Evolutionary conservation across 2,113 vertebrate species (phyloP).

Genomic region (Marmota monax): DNA sequence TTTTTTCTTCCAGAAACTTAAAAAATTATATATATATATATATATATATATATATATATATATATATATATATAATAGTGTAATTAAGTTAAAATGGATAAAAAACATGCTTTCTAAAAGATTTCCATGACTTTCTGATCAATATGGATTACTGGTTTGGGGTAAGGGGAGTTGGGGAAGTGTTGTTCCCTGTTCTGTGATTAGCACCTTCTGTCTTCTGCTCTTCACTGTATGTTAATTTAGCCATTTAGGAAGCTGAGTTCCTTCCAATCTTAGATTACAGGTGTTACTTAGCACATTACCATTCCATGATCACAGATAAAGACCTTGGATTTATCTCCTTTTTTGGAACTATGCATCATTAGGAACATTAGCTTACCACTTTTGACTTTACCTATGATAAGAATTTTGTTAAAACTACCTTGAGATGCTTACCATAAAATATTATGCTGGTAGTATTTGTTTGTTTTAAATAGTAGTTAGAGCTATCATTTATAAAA

Average conservation of each 20-base stretch:
- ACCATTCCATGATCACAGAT: not conserved
- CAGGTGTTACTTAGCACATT: not conserved
- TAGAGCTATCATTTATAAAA: not conserved
- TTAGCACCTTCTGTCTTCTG: not conserved
- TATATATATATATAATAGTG: not conserved
- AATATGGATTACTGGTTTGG: not conserved
- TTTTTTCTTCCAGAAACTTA: not conserved
- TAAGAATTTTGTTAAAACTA: constrained; percentile 1
- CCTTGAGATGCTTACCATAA: not conserved
- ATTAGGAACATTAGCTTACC: not conserved
- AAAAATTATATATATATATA: no score
- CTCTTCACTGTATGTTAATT: not conserved
- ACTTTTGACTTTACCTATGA: constrained; percentile 5
- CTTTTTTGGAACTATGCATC: not conserved
- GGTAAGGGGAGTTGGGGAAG: not conserved
- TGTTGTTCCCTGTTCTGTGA: not conserved
- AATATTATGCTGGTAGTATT: not conserved
- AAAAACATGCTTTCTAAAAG: not conserved
- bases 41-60: not conserved
- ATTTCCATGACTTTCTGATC: not conserved
- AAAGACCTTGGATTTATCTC: not conserved
- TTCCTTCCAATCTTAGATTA: not conserved
- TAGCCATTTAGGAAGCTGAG: not conserved
- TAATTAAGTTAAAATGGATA: not conserved
- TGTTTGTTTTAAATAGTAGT: constrained; percentile 51